phyloP scores from a whole-genome alignment of 2,888 invertebrate genomes.

The Augochlorella aurata region DNA sequence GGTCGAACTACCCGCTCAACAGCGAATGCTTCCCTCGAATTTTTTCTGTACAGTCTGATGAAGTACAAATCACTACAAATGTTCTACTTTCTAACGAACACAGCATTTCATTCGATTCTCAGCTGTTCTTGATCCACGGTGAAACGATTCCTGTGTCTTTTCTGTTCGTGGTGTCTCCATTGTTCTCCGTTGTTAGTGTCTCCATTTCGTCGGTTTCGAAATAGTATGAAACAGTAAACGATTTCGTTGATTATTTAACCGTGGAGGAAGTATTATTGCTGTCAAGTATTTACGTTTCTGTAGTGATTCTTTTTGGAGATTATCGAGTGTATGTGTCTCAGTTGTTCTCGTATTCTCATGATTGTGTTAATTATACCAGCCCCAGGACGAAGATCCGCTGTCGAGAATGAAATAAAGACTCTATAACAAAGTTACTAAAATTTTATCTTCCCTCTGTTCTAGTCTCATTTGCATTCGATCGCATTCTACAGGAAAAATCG shows the following conservation, averaged over 20 bases:
- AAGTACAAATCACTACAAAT: not conserved
- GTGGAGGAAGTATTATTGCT: not conserved
- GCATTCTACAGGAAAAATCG: not conserved
- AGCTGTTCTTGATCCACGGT: not conserved
- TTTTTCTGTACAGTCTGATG: slow-evolving; percentile 8
- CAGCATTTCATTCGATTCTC: not conserved
- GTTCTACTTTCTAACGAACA: not conserved
- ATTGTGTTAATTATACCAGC: not conserved
- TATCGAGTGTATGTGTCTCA: not conserved
- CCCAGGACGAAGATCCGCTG: not conserved
- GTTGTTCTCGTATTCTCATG: not conserved
- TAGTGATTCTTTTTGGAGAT: not conserved
- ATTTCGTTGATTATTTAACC: not conserved
- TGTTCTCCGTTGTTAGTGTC: too few relatives aligned
- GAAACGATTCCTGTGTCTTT: not conserved
- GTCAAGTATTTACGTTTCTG: not conserved
- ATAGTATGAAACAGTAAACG: not conserved
- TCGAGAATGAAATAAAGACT: slow-evolving; percentile 2
- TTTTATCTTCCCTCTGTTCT: not conserved
- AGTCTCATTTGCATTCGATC: not conserved
- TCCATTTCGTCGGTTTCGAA: not conserved
- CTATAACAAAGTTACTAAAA: not conserved
- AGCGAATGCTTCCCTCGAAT: not conserved
- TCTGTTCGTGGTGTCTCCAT: not conserved
- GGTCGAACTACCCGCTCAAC: not conserved